Base-by-base conservation (phyloP, 2,113 vertebrate species). In the Nycticryphes semicollaris region DNA sequence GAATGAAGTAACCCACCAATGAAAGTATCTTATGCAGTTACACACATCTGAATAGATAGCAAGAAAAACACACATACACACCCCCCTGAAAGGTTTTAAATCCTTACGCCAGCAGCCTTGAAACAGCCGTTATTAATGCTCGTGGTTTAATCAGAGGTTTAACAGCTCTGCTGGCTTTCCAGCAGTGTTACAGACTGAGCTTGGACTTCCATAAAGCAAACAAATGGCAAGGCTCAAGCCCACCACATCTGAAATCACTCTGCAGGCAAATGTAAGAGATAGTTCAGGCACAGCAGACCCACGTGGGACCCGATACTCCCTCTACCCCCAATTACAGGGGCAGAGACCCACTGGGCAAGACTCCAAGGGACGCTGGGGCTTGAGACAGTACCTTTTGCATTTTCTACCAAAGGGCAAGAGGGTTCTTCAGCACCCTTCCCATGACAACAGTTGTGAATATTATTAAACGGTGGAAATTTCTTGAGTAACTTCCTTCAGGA, bases 231-330 rank as follows among this genome's bases (percentile, higher is more conserved):
- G 57, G 62, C 23, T 87, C 35, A 64, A 60, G 48, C 12, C 79
- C 12, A 47, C 20, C 4, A 3, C 33, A 35, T 24, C n/a, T 51
- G 35, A 75, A 82, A 43, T 59, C 19, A 27, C 35, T 62, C 51
- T 21, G 20, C 5, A 1, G 20, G 37, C 15, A 73, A 66, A 57
- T 7, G 3, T 2, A 41, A 45, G 0, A 1, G 25, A 33, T 13
- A 11, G 16, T 28, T 59, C 15, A 30, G 74, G 41, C 28, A 35
- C 15, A 35, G 62, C 53, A 90, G 72, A 60, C 41, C 25, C 73
- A 77, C 19, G 39, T 41, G 48, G 53, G 13, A 67, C 9, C 56
- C 6, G 7, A 4, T 1, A 35, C 5, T 77, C 25, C 27, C n/a
- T 28, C 14, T 27, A 6, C 31, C 27, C 31, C 27, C 17, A 7